phyloP scores from a whole-genome alignment of 2,888 invertebrate genomes.

The Drosophila paranaensis region DNA sequence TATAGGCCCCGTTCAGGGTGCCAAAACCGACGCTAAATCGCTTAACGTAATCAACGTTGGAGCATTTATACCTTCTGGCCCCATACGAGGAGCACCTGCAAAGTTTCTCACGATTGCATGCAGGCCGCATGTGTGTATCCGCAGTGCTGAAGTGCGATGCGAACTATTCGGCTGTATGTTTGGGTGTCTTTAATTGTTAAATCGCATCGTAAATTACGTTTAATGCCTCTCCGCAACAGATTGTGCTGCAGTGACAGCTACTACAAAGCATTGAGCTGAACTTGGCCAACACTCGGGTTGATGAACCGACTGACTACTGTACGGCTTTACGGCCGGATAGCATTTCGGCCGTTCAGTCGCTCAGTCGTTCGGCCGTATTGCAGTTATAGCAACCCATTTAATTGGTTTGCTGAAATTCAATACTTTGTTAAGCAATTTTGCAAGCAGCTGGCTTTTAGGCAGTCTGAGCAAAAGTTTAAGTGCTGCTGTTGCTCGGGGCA shows the following conservation, averaged over 20 bases:
- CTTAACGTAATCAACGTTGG: slow-evolving; percentile 66
- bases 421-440: slow-evolving; percentile 40
- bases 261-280: slow-evolving; percentile 11
- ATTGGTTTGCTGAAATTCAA: slow-evolving; percentile 69
- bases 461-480: slow-evolving; percentile 9
- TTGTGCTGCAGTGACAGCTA: slow-evolving; percentile 41
- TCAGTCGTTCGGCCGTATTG: slow-evolving; percentile 11
- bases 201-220: slow-evolving; percentile 52
- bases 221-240: slow-evolving; percentile 49
- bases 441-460: background rate
- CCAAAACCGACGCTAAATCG: slow-evolving; percentile 63
- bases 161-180: slow-evolving; percentile 18
- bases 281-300: slow-evolving; percentile 13
- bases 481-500: slow-evolving; percentile 9
- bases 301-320: background rate
- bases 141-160: slow-evolving; percentile 57
- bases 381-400: slow-evolving; percentile 68
- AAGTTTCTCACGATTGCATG: slow-evolving; percentile 64
- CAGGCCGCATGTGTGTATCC: slow-evolving; percentile 41
- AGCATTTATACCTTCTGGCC: slow-evolving; percentile 42
- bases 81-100: slow-evolving; percentile 59
- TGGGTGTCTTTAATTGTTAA: slow-evolving; percentile 35
- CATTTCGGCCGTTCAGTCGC: slow-evolving; percentile 9
- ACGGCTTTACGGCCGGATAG: background rate
- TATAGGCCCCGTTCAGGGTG: slow-evolving; percentile 48